Evolutionary conservation across 2,113 vertebrate genomes (phyloP), one percentile per base, ranked within the genome.

Genomic region (Desmodus rotundus): DNA sequence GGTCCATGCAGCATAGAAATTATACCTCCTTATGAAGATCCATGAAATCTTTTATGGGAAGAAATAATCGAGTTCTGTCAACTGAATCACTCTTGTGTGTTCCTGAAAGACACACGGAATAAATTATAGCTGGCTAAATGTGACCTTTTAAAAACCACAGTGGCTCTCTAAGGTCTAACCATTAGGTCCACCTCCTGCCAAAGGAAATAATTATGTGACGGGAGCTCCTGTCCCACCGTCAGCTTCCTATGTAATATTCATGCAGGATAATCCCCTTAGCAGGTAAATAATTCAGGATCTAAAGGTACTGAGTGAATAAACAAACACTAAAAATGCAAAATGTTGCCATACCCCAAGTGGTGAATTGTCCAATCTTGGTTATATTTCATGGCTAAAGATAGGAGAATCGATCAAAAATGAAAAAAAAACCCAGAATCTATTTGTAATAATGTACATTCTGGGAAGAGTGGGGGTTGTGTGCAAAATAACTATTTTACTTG

Each of bases 101-200:
- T 96, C 26, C 91, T 93, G 91, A 95, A 96, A 97, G 67, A 93
- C 68, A 86, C 33, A 20, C 17, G 73, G 89, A 91, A 93, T 95
- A 95, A 96, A 97, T 94, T 54, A 94, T 16, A 20, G 22, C 68
- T 89, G 86, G 56, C 84, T 70, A 90, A 88, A 95, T 89, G 77
- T 96, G 95, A 96, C 91, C 96, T 97, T 97, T 96, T 95, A 95
- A 95, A 97, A 97, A 95, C 92, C 92, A 95, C 91, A 96, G 70
- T 77, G 89, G 52, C 50, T 93, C 86, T 95, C 76, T 72, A 70
- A 84, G 86, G 74, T 73, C 80, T 93, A 63, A 94, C 56, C 74
- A 93, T 72, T 91, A 86, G 89, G 78, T 81, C 41, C 70, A 89
- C 33, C 87, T 96, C 84, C 93, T 90, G 43, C 41, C 74, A 84